Percentiles rank a stretch among this genome's conserved stretches.
Conservation (phyloP, 1,140 invertebrate genomes). For the Drosophila athabasca region DNA sequence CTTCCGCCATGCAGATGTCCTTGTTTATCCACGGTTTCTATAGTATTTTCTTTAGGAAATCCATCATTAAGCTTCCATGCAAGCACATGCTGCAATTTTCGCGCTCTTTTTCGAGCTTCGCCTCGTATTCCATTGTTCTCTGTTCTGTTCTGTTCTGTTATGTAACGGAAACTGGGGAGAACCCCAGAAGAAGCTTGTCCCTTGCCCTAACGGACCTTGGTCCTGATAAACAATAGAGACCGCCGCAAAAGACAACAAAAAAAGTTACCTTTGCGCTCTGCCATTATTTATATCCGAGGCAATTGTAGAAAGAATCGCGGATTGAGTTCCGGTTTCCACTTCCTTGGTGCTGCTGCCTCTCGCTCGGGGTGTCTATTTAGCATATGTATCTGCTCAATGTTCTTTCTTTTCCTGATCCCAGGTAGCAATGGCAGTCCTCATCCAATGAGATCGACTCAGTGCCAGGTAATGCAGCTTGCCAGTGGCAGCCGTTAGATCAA, state of each 20-base stretch:
- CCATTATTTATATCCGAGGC: conserved; percentile 1
- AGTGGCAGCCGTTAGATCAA: conserved; percentile 46
- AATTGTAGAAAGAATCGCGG: conserved; percentile 22
- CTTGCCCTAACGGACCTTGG: conserved; percentile 37
- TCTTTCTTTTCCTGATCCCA: conserved; percentile 11
- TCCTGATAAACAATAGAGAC: conserved; percentile 26
- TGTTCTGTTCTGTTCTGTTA: background rate
- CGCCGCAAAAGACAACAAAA: conserved; percentile 2
- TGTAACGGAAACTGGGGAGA: conserved; percentile 38
- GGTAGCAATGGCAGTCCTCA: conserved; percentile 57
- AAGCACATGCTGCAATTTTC: conserved; percentile 45
- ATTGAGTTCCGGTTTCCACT: conserved; percentile 50
- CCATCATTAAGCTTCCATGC: conserved; percentile 7
- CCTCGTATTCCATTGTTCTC: conserved; percentile 29
- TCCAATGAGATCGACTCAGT: conserved; percentile 56
- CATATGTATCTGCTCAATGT: conserved; percentile 17
- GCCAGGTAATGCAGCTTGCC: conserved; percentile 55
- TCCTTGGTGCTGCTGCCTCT: conserved; percentile 51
- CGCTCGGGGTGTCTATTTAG: conserved; percentile 36
- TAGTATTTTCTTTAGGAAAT: conserved; percentile 14
- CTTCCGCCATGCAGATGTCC: background rate
- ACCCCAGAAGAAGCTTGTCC: conserved; percentile 16
- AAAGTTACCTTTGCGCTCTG: conserved; percentile 24
- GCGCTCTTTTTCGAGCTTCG: conserved; percentile 57
- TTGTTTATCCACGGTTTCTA: background rate